Evolutionary conservation across 2,797 vertebrate genomes (phyloP), one percentile per base, ranked within the genome.

Genomic region (Cyprinodon diabolis): DNA sequence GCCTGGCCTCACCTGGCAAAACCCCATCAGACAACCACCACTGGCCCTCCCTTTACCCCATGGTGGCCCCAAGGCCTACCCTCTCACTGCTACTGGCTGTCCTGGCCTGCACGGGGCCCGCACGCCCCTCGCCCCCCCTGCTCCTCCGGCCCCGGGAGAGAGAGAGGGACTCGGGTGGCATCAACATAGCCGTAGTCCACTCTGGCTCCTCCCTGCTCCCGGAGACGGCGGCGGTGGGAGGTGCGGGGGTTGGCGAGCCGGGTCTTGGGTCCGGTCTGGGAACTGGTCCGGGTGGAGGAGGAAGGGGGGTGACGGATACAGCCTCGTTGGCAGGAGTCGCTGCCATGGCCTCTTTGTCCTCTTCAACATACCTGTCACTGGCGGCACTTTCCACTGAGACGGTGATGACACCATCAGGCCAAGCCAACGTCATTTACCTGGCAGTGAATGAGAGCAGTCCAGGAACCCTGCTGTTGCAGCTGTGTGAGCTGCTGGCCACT

Each of bases 401-500:
- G 2, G 95, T 96, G 88, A 94, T 94, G 92, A 95, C 95, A 13
- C 93, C 94, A 0, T 95, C 93, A 55, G 95, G 95, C 47, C 92
- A 91, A 49, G 95, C 94, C 62, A 95, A 95, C 43, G 95, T 96
- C 81, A 95, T 96, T 85, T 96, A 95, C 91, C 89, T 96, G 89
- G 85, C 94, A 0, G 95, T 98, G 81, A 98, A 98, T 15, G 97
- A 97, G 92, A 98, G 96, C 89, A 96, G 97, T 89, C 97, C 97
- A 0, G 96, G 96, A 4, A 97, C 95, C 81, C 94, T 98, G 30
- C 95, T 98, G 86, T 93, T 97, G 85, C 96, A 97, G 80, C 95
- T 98, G 82, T 98, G 97, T 80, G 97, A 97, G 89, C 95, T 97
- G 72, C 95, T 98, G 90, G 96, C 95, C 83, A 97, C 96, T 80